Conservation (phyloP, 2,797 vertebrate species). For the Acestrorhynchus altus region DNA sequence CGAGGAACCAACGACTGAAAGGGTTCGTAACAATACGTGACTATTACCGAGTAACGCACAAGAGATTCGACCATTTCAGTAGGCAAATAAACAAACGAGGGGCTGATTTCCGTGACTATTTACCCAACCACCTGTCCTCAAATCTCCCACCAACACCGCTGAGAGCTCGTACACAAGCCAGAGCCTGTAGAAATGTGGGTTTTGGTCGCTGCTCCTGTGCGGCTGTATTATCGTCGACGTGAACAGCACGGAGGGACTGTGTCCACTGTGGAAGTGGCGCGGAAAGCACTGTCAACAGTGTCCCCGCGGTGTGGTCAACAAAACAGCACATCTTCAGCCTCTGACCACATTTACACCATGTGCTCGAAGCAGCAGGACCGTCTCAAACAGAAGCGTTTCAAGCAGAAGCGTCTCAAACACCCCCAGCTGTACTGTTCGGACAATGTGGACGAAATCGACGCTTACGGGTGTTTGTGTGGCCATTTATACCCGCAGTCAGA, state of each 20-base stretch:
- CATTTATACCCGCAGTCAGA: background rate
- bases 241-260: background rate
- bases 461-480: no score
- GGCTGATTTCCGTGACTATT: constrained; percentile 13
- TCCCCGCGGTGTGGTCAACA: no score
- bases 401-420: background rate
- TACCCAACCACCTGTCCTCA: no score
- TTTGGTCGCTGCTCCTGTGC: background rate
- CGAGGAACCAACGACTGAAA: background rate
- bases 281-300: constrained; percentile 19
- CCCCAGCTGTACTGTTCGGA: background rate
- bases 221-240: constrained; percentile 5
- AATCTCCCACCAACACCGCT: background rate
- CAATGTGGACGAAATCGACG: no score
- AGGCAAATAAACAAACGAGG: background rate
- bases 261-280: constrained; percentile 1
- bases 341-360: background rate
- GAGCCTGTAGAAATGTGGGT: background rate
- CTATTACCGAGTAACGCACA: no score
- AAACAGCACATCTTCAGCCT: no score
- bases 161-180: background rate
- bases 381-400: background rate
- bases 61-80: background rate
- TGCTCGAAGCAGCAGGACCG: background rate
- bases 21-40: no score